These are phyloP conservation scores for Agrypnus murinus DNA, from an alignment of 2,888 invertebrate genomes.

Conservation along the genomic window DNA sequence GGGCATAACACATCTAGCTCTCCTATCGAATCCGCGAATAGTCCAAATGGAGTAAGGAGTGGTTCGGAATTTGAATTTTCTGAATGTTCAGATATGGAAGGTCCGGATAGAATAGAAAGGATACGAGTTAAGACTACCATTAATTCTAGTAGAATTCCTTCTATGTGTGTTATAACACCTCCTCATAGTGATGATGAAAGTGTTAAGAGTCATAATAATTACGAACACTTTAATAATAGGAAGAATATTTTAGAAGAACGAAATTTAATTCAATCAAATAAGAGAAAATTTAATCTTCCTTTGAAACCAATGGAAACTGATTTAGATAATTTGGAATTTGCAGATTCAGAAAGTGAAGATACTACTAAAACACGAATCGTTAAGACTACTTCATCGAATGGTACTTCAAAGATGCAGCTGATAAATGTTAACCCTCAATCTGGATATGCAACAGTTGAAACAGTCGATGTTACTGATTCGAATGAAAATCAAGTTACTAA, in stretches of 20 bases:
- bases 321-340: constrained; percentile 58
- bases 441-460: constrained; percentile 69
- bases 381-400: constrained; percentile 33
- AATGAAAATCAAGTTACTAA: constrained; percentile 42
- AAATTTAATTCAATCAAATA: constrained; percentile 53
- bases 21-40: constrained; percentile 84
- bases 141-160: constrained; percentile 90
- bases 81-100: constrained; percentile 90
- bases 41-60: constrained; percentile 80
- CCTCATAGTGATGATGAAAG: constrained; percentile 91
- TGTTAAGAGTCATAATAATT: constrained; percentile 66
- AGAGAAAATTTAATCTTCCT: constrained; percentile 55
- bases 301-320: constrained; percentile 58
- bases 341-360: constrained; percentile 54
- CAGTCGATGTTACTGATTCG: constrained; percentile 55
- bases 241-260: constrained; percentile 45
- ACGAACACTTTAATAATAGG: constrained; percentile 15
- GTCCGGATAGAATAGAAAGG: constrained; percentile 89
- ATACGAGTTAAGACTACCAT: constrained; percentile 91
- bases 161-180: constrained; percentile 94
- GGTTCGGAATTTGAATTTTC: constrained; percentile 88
- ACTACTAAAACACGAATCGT: constrained; percentile 23
- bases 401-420: constrained; percentile 61
- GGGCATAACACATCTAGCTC: constrained; percentile 88
- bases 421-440: constrained; percentile 67